phyloP scores from a whole-genome alignment of 1,140 invertebrate genomes.

The Temnothorax curvispinosus region DNA sequence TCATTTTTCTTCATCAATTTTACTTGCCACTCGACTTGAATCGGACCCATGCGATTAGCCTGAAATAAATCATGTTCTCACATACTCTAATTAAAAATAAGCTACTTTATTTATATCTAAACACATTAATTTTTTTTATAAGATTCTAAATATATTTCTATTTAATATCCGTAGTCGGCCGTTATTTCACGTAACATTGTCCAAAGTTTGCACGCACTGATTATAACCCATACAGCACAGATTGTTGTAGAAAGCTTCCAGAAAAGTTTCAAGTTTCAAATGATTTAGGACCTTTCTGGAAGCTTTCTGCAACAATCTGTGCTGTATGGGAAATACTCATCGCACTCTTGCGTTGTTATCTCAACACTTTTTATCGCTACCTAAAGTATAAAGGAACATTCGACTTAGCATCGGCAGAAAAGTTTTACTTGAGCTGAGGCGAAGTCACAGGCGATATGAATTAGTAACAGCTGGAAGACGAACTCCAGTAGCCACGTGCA shows the following conservation, averaged over 20 bases:
- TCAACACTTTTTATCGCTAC: not conserved
- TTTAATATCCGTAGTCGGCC: not conserved
- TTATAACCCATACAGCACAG: not conserved
- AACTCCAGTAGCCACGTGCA: conserved; percentile 74
- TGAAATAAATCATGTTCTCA: conserved; percentile 56
- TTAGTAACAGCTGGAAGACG: conserved; percentile 73
- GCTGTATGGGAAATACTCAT: not conserved
- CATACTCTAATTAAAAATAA: not conserved
- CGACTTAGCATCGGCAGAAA: not conserved
- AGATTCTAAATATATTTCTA: not conserved
- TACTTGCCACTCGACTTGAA: conserved; percentile 76
- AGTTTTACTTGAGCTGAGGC: conserved; percentile 74
- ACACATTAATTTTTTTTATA: not conserved
- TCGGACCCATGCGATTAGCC: conserved; percentile 77
- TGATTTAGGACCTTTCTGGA: too few species aligned
- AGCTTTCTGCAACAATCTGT: too few species aligned
- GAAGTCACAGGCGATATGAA: conserved; percentile 78
- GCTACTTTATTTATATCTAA: not conserved
- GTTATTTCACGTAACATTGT: not conserved
- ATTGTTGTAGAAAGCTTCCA: too few species aligned
- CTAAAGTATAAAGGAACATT: not conserved
- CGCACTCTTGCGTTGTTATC: not conserved
- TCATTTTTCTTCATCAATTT: conserved; percentile 14
- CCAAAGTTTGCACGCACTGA: not conserved
- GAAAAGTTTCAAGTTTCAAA: too few species aligned